Conservation (phyloP, 2,113 vertebrate species). For the Menura novaehollandiae region DNA sequence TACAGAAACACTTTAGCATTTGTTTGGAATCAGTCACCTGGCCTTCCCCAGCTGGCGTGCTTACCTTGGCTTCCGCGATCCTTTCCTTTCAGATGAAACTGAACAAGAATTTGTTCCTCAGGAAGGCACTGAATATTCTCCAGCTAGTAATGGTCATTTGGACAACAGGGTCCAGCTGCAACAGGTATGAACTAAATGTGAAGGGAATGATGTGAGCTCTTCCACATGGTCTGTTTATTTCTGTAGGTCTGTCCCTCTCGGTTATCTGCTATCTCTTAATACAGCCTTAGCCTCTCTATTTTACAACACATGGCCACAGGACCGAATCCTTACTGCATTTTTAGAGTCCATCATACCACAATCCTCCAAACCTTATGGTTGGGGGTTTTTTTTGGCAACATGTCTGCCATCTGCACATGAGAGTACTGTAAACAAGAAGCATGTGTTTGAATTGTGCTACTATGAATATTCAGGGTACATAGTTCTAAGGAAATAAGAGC, state of each 20-base stretch:
- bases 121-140: not conserved
- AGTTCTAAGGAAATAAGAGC: not conserved
- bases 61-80: not conserved
- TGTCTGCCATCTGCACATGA: not conserved
- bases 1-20: not conserved
- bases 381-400: not conserved
- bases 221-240: not conserved
- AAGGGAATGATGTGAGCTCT: not conserved
- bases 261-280: not conserved
- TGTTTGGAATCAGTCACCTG: not conserved
- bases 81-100: not conserved
- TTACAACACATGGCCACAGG: not conserved
- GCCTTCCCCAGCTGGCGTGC: not conserved
- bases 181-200: not conserved
- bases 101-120: not conserved
- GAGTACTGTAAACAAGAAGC: not conserved
- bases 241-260: rapidly evolving
- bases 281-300: not conserved
- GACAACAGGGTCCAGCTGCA: not conserved
- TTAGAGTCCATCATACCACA: not conserved
- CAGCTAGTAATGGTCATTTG: not conserved
- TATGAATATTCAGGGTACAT: not conserved
- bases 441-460: not conserved
- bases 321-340: not conserved
- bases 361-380: rapidly evolving